Evolutionary conservation across 2,888 invertebrate species (phyloP), one percentile per base, ranked within the genome.

Genomic region (Notocelia uddmanniana): DNA sequence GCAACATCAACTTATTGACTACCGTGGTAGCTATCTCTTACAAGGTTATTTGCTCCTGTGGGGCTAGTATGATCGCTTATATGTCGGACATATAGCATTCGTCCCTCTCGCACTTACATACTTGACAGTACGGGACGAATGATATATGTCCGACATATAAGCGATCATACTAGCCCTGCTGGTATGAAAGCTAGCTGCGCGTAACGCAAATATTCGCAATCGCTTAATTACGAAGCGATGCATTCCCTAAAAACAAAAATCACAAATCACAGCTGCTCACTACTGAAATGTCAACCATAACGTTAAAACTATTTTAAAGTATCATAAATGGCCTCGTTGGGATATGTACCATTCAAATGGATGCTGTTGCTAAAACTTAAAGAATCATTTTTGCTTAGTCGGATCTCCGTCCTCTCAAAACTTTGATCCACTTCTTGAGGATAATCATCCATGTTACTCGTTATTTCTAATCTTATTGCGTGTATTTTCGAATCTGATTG

Each of bases 291-390:
- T 54, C 68, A 72, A 57, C 62, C 55, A 68, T 66, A 66, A 37
- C 74, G 74, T 75, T 80, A 80, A 75, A 79, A 75, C 84, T 93
- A 93, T 79, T 93, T 93, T 86, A 93, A 89, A 77, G 93, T 93
- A 90, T 93, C 93, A 77, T 93, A 93, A 83, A 93, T 93, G 91
- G 93, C 93, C 87, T 93, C 93, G 89, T 87, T 92, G 87, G 93
- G 92, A 87, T 93, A 93, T 88, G 91, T 92, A 91, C 93, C 93
- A 90, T 93, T 93, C 83, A 93, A 88, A 84, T 93, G 93, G 83
- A 93, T 93, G 81, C 93, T 93, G 87, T 93, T 93, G 78, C 93
- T 93, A 88, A 93, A 93, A 84, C 92, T 92, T 86, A 93, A 80
- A 45, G 82, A 86, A 80, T 86, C 90, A 85, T 93, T 91, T 86